A percentile compares a stretch with the other conserved stretches of the same genome.
Evolutionary conservation across 2,797 vertebrate species (phyloP).

Genomic region (Toxotes lorentzi): DNA sequence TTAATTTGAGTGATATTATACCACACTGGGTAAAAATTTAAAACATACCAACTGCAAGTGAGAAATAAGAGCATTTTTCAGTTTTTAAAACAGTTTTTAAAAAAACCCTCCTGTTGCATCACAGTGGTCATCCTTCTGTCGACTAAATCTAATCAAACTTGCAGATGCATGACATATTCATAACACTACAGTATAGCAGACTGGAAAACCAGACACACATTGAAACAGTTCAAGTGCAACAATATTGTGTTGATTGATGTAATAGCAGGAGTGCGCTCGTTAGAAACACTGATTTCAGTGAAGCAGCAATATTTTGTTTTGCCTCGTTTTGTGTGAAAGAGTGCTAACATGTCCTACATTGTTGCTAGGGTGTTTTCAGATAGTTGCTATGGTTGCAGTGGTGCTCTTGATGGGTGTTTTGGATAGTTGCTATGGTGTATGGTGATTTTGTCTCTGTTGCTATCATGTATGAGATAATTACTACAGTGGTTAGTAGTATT

Average conservation of each 20-base stretch:
- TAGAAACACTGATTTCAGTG: no score
- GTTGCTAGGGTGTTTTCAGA: neutral
- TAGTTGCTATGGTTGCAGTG: neutral
- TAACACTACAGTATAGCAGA: no score
- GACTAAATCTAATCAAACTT: neutral
- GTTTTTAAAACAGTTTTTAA: neutral
- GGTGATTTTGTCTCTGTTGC: neutral
- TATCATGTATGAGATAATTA: neutral
- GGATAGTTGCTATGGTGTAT: neutral
- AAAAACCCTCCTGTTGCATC: no score
- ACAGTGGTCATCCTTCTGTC: neutral
- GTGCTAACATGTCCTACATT: no score
- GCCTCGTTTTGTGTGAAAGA: no score
- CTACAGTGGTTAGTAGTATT: no score
- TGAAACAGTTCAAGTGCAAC: no score
- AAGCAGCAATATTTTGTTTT: no score
- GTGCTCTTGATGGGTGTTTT: neutral
- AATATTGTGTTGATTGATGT: no score
- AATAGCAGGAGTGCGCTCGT: no score
- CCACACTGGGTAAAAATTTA: neutral
- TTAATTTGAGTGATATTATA: neutral
- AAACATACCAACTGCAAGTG: neutral
- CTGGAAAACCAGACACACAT: no score
- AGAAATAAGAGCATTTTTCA: neutral
- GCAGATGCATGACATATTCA: no score